Evolutionary conservation across 2,113 vertebrate genomes (phyloP).

Genomic region (Lophura nycthemera): DNA sequence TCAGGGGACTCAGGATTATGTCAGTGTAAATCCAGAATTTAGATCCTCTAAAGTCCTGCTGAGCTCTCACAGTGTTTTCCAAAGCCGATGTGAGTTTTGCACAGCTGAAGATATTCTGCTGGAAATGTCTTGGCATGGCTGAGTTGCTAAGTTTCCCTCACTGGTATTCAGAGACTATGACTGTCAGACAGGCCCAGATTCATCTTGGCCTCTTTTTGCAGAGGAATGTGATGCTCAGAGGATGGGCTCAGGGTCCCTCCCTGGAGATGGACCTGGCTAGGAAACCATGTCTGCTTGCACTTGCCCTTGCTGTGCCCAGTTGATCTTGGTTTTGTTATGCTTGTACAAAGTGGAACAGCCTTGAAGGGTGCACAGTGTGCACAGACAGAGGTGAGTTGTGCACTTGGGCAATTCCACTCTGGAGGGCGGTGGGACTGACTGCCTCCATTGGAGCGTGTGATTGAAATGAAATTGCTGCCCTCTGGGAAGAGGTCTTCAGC

Average conservation of each 20-base stretch:
- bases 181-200: not conserved
- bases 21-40: slow-evolving; percentile 46
- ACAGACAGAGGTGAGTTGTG: not conserved
- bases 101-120: not conserved
- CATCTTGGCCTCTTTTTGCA: not conserved
- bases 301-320: not conserved
- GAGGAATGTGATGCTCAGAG: not conserved
- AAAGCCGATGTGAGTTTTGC: not conserved
- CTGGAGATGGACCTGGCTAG: not conserved
- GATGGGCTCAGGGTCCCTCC: not conserved
- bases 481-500: not conserved
- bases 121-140: not conserved
- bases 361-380: not conserved
- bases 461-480: not conserved
- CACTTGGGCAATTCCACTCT: not conserved
- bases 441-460: not conserved
- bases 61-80: slow-evolving; percentile 41
- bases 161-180: not conserved
- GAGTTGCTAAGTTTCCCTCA: not conserved
- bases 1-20: slow-evolving; percentile 20
- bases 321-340: not conserved
- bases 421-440: not conserved
- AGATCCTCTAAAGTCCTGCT: slow-evolving; percentile 26
- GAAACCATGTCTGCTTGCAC: not conserved
- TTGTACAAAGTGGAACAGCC: not conserved